Evolutionary conservation across 2,113 vertebrate genomes (phyloP).

Genomic region (Trachemys scripta): DNA sequence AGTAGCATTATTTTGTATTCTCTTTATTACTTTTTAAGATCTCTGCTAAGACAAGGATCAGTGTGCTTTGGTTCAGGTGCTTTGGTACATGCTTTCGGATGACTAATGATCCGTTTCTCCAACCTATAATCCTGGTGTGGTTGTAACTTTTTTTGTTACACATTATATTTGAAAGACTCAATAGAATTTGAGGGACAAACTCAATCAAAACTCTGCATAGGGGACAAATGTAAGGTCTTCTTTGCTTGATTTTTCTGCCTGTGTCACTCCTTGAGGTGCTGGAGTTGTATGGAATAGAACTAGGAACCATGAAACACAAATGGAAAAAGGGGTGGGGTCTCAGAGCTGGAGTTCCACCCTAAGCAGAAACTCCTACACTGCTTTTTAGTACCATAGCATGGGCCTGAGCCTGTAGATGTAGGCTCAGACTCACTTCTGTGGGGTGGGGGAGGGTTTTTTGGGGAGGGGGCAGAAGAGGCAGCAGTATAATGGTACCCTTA

Average conservation of each 20-base stretch:
- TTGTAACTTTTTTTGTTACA: neutral
- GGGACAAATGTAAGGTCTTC: rapidly evolving
- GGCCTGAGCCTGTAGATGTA: too few relatives aligned
- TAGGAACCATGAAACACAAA: neutral
- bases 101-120: rapidly evolving
- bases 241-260: neutral
- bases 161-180: neutral
- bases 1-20: neutral
- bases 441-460: too few relatives aligned
- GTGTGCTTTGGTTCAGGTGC: neutral
- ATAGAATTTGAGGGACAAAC: neutral
- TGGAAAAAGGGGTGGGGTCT: too few relatives aligned
- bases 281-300: neutral
- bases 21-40: neutral
- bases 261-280: neutral
- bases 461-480: too few relatives aligned
- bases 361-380: too few relatives aligned
- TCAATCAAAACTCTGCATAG: rapidly evolving
- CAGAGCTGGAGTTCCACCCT: too few relatives aligned
- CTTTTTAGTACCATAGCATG: too few relatives aligned
- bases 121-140: neutral
- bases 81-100: neutral
- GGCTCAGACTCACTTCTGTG: too few relatives aligned
- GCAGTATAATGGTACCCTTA: neutral
- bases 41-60: neutral